A percentile compares a stretch with the other conserved stretches of the same genome.
phyloP scores from a whole-genome alignment of 2,113 vertebrate genomes.

The Daboia siamensis region DNA sequence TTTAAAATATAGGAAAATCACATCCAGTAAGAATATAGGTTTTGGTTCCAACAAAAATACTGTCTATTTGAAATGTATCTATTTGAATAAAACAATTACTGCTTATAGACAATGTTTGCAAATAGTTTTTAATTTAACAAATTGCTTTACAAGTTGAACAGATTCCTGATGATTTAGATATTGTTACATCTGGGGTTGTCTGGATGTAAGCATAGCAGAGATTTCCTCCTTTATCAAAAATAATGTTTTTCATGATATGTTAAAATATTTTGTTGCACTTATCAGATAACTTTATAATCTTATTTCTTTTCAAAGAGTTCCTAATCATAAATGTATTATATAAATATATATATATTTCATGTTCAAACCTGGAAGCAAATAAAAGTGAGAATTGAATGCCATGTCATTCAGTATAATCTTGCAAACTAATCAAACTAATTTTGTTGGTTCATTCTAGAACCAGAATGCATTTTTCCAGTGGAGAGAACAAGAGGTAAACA shows the following conservation, averaged over 20 bases:
- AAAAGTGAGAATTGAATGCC: constrained; percentile 37
- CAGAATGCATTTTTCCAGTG: constrained; percentile 36
- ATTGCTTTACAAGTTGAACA: background rate
- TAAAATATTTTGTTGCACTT: too few relatives aligned
- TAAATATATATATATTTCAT: background rate
- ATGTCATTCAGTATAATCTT: constrained; percentile 39
- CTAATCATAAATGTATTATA: constrained; percentile 10
- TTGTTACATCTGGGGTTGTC: too few relatives aligned
- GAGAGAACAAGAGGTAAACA: background rate
- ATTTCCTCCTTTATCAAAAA: background rate
- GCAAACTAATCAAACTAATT: constrained; percentile 53
- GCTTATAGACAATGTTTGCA: background rate
- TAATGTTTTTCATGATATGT: background rate
- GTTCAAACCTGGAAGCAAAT: constrained; percentile 17
- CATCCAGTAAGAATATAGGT: background rate
- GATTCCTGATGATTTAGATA: background rate
- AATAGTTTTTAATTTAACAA: background rate
- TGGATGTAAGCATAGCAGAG: background rate
- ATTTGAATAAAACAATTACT: background rate
- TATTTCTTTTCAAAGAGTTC: background rate
- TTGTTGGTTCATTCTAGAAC: constrained; percentile 59
- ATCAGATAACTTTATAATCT: constrained; percentile 2
- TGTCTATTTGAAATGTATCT: background rate
- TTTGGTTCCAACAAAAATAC: background rate
- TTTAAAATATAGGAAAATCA: background rate